A percentile compares a stretch with the other conserved stretches of the same genome.
These are phyloP conservation scores for Phragmatobia fuliginosa DNA, from an alignment of 2,888 invertebrate genomes.

Conservation along the genomic window DNA sequence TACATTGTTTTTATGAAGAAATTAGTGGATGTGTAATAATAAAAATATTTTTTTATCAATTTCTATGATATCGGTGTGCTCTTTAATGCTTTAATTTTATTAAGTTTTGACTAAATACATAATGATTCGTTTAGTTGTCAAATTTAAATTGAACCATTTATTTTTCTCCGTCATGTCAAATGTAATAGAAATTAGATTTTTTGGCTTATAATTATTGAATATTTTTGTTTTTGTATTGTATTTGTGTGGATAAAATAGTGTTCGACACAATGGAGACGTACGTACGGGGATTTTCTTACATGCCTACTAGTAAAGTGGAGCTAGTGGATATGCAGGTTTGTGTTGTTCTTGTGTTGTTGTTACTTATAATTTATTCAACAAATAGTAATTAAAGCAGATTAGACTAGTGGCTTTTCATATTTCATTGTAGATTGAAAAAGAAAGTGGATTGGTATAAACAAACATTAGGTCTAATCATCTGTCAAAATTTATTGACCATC, in stretches of 20 bases:
- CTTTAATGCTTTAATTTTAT: not conserved
- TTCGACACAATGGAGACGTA: slow-evolving; percentile 62
- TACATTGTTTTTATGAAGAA: not conserved
- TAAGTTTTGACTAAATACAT: not conserved
- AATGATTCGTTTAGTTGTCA: slow-evolving; percentile 26
- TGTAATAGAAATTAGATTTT: slow-evolving; percentile 29
- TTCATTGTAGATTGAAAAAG: too few relatives aligned
- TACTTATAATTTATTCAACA: too few relatives aligned
- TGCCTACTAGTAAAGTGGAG: slow-evolving; percentile 66
- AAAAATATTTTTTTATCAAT: not conserved
- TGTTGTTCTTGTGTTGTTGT: slow-evolving; percentile 2
- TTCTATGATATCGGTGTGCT: not conserved
- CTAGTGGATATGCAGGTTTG: slow-evolving; percentile 65
- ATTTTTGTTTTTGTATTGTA: slow-evolving; percentile 40
- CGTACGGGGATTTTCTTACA: slow-evolving; percentile 74
- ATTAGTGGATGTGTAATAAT: not conserved
- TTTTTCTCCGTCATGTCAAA: slow-evolving; percentile 34
- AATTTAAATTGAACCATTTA: slow-evolving; percentile 39
- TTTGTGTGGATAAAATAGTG: slow-evolving; percentile 34
- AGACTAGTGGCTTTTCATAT: too few relatives aligned
- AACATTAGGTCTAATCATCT: too few relatives aligned
- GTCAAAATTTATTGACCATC: too few relatives aligned
- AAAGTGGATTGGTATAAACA: too few relatives aligned
- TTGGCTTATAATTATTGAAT: slow-evolving; percentile 23
- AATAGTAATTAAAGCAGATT: too few relatives aligned